These are phyloP conservation scores for Morus bassanus DNA, from an alignment of 2,797 vertebrate genomes.

Conservation along the genomic window DNA sequence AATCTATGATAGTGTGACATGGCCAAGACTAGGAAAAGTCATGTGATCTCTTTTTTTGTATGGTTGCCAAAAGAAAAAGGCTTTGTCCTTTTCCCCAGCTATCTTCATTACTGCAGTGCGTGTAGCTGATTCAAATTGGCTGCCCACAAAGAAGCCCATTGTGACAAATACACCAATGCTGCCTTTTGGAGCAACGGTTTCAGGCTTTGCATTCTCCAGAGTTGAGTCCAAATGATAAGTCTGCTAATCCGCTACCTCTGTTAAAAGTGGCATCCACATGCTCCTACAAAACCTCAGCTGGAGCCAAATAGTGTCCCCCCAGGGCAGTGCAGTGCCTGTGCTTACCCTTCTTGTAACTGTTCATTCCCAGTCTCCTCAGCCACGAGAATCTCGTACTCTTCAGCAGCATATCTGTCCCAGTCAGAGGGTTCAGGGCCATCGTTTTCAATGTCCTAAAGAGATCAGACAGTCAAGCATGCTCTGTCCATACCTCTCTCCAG, in stretches of 20 bases:
- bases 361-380: slow-evolving; percentile 96
- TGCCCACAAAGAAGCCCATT: neutral
- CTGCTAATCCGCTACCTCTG: neutral
- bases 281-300: neutral
- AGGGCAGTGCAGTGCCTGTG: neutral
- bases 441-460: slow-evolving; percentile 87
- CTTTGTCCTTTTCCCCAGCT: neutral
- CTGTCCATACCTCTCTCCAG: neutral
- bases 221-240: neutral
- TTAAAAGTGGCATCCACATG: neutral
- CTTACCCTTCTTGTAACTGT: slow-evolving; percentile 93
- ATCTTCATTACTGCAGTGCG: neutral
- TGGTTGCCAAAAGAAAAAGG: neutral
- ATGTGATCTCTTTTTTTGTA: neutral
- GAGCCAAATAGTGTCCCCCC: neutral
- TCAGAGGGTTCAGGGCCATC: slow-evolving; percentile 96
- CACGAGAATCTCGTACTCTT: slow-evolving; percentile 97
- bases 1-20: neutral
- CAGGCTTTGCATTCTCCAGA: neutral
- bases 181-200: neutral
- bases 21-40: neutral
- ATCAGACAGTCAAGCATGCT: neutral
- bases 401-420: slow-evolving; percentile 97
- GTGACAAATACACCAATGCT: neutral
- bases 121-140: neutral